phyloP scores from a whole-genome alignment of 2,888 invertebrate species.

The Gandaritis pyraliata region DNA sequence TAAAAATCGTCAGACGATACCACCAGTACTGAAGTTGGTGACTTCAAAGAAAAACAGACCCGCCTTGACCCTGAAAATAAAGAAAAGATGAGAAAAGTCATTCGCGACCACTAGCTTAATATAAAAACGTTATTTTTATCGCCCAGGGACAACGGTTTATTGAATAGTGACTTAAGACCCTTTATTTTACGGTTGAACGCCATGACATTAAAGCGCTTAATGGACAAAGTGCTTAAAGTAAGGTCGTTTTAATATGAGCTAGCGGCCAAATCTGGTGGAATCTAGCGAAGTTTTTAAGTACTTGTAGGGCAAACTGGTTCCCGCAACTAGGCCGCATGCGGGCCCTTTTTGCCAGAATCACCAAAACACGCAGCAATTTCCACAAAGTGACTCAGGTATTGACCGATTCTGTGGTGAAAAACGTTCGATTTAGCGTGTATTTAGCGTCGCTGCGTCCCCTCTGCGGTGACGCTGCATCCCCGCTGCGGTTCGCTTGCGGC shows the following conservation, averaged over 20 bases:
- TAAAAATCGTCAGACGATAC: too few species aligned
- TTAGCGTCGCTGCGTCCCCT: conserved; percentile 14
- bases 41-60: too few species aligned
- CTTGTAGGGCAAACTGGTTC: too few species aligned
- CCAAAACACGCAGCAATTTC: conserved; percentile 2
- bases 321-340: too few species aligned
- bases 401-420: conserved; percentile 5
- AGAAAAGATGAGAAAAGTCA: conserved; percentile 8
- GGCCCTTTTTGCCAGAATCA: too few species aligned
- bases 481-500: conserved; percentile 35
- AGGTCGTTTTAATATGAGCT: background rate
- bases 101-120: background rate
- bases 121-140: conserved; percentile 37
- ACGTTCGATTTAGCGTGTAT: conserved; percentile 32
- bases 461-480: conserved; percentile 5
- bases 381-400: conserved; percentile 17
- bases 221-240: conserved; percentile 1
- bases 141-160: conserved; percentile 35
- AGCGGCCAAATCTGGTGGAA: background rate
- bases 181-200: conserved; percentile 36
- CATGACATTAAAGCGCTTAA: conserved; percentile 20
- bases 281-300: too few species aligned
- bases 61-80: background rate
- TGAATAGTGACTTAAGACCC: conserved; percentile 37
- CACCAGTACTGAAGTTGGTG: too few species aligned